phyloP scores from a whole-genome alignment of 2,113 vertebrate genomes.

The Ancistrus triradiatus region DNA sequence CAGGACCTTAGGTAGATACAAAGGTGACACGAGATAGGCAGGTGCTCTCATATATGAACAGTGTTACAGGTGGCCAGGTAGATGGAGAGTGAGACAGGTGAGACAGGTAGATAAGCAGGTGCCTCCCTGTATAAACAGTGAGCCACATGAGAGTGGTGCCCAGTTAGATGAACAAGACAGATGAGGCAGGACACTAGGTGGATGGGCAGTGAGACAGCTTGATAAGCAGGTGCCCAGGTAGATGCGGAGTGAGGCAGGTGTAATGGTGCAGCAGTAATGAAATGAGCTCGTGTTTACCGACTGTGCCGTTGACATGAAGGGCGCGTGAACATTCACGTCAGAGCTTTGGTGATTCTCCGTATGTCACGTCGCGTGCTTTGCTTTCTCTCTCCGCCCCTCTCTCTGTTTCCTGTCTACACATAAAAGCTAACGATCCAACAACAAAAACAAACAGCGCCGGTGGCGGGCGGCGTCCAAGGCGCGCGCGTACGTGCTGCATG shows the following conservation, averaged over 20 bases:
- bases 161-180: too few species aligned
- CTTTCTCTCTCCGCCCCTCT: not conserved
- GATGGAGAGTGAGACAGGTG: not conserved
- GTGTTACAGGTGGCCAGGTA: too few species aligned
- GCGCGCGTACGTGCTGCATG: not conserved
- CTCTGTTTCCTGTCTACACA: constrained; percentile 16
- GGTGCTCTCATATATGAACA: too few species aligned
- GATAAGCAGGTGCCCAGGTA: not conserved
- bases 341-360: not conserved
- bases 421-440: constrained; percentile 31
- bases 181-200: too few species aligned
- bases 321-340: constrained; percentile 11
- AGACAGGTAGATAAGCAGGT: not conserved
- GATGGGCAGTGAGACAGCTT: not conserved
- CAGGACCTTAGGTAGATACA: too few species aligned
- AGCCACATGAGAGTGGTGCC: too few species aligned
- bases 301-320: constrained; percentile 7
- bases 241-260: not conserved
- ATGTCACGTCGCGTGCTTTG: not conserved
- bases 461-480: constrained; percentile 24
- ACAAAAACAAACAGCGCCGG: constrained; percentile 34
- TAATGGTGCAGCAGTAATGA: not conserved
- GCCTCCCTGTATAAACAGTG: too few species aligned
- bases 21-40: too few species aligned
- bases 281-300: not conserved